Conservation (phyloP, 1,140 invertebrate species). For the Macrobrachium nipponense region DNA sequence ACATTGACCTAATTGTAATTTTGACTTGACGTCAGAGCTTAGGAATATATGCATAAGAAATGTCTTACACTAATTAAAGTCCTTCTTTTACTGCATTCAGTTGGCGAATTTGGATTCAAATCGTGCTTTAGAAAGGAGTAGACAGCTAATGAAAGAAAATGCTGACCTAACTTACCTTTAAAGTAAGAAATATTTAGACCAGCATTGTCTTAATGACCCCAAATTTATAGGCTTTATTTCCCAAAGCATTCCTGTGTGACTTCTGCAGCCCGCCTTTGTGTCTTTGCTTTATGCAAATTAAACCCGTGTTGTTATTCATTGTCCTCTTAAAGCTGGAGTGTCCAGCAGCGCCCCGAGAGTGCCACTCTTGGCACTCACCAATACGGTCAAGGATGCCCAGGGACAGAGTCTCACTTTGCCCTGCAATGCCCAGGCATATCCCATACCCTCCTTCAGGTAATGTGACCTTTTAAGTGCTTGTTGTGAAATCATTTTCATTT, state of each 20-base stretch:
- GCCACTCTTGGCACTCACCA: conserved; percentile 28
- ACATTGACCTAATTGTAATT: too few relatives aligned
- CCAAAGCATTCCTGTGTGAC: background rate
- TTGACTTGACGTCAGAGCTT: too few relatives aligned
- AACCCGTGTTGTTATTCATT: background rate
- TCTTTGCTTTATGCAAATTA: background rate
- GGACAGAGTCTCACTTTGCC: conserved; percentile 32
- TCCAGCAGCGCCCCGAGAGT: conserved; percentile 34
- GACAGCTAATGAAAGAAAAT: too few relatives aligned
- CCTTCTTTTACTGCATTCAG: too few relatives aligned
- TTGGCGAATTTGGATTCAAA: too few relatives aligned
- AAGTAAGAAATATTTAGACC: too few relatives aligned
- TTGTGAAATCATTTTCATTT: background rate
- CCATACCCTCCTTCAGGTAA: conserved; percentile 44
- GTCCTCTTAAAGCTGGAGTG: conserved; percentile 10
- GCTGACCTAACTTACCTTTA: too few relatives aligned
- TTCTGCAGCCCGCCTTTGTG: background rate
- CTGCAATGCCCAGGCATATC: conserved; percentile 53
- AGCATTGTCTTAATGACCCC: too few relatives aligned
- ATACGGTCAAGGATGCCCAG: background rate
- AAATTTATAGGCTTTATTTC: too few relatives aligned
- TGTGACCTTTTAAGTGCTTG: background rate
- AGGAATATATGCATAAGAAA: too few relatives aligned
- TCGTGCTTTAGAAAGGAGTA: too few relatives aligned
- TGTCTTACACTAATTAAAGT: too few relatives aligned